Percentiles rank a stretch among this genome's conserved stretches.
Evolutionary conservation across 2,797 vertebrate genomes (phyloP).

Genomic region (Enteromius fasciolatus): DNA sequence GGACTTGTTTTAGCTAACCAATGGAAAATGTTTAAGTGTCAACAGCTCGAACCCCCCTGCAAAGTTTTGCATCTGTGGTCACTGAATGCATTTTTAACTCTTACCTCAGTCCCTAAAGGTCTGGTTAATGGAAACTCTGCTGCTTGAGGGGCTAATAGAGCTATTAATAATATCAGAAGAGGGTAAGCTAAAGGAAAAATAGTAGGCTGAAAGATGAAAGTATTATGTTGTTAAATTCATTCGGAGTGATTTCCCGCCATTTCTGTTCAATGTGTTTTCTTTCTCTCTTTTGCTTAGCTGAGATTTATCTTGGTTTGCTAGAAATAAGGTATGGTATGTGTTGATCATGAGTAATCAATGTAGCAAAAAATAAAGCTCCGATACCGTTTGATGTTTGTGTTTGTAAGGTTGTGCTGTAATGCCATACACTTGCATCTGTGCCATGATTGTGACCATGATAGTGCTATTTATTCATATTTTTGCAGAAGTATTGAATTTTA

Average conservation of each 20-base stretch:
- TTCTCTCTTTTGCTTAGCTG: conserved; percentile 46
- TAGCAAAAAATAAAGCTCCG: conserved; percentile 20
- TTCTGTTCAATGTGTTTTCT: conserved; percentile 33
- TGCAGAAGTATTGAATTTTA: not conserved
- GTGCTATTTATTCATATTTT: not conserved
- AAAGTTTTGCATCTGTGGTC: conserved; percentile 15
- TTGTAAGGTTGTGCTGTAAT: conserved; percentile 20
- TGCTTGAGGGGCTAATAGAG: not conserved
- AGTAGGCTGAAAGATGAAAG: not conserved
- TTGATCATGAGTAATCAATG: conserved; percentile 19
- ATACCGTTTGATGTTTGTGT: conserved; percentile 16
- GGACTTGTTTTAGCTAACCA: not conserved
- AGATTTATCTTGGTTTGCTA: conserved; percentile 51
- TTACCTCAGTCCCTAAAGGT: conserved; percentile 44
- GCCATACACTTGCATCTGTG: conserved; percentile 30
- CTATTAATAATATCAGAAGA: not conserved
- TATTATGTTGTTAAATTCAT: not conserved
- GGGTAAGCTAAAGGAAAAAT: not conserved
- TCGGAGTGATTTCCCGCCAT: not conserved
- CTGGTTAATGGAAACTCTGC: conserved; percentile 26
- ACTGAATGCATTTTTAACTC: conserved; percentile 36
- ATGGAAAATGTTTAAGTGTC: conserved; percentile 30
- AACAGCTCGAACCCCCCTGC: not conserved
- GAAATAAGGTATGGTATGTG: conserved; percentile 46
- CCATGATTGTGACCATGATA: not conserved